These are phyloP conservation scores for Zaprionus lineosus DNA, from an alignment of 2,888 invertebrate genomes.

Conservation along the genomic window DNA sequence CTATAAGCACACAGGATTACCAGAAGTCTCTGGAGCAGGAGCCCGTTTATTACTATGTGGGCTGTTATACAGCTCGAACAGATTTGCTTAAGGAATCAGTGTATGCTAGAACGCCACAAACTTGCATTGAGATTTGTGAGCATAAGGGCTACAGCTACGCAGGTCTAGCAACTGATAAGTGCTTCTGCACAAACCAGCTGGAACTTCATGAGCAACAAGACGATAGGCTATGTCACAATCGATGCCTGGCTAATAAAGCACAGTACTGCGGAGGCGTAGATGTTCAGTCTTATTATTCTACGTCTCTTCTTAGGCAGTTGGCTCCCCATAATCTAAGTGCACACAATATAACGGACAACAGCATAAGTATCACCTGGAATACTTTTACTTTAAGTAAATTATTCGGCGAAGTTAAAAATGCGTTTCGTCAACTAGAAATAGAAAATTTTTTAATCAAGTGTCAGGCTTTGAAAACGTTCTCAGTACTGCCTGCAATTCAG, in stretches of 20 bases:
- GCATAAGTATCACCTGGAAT: slow-evolving; percentile 85
- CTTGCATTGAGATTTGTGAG: slow-evolving; percentile 81
- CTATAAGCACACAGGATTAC: slow-evolving; percentile 9
- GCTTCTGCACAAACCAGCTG: slow-evolving; percentile 76
- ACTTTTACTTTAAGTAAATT: slow-evolving; percentile 83
- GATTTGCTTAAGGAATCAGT: slow-evolving; percentile 78
- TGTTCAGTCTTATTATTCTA: slow-evolving; percentile 87
- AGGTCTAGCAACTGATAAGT: slow-evolving; percentile 77
- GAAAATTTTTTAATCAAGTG: slow-evolving; percentile 86
- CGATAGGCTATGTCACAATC: slow-evolving; percentile 84
- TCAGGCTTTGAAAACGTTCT: slow-evolving; percentile 85
- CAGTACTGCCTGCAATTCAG: slow-evolving; percentile 83
- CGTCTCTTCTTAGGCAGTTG: slow-evolving; percentile 51
- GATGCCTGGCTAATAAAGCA: slow-evolving; percentile 86
- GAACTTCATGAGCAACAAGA: slow-evolving; percentile 81
- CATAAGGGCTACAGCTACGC: slow-evolving; percentile 77
- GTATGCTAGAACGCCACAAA: slow-evolving; percentile 78
- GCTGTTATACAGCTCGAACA: slow-evolving; percentile 79
- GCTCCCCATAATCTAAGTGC: slow-evolving; percentile 86
- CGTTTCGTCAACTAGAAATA: too few species aligned
- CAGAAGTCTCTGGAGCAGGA: slow-evolving; percentile 27
- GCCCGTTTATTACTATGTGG: slow-evolving; percentile 77
- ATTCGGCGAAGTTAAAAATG: too few species aligned
- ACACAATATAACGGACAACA: slow-evolving; percentile 86
- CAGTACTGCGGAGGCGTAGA: slow-evolving; percentile 88